Percentiles rank a stretch among this genome's conserved stretches.
Evolutionary conservation across 1,140 invertebrate species (phyloP).

Genomic region (Psix sp.): DNA sequence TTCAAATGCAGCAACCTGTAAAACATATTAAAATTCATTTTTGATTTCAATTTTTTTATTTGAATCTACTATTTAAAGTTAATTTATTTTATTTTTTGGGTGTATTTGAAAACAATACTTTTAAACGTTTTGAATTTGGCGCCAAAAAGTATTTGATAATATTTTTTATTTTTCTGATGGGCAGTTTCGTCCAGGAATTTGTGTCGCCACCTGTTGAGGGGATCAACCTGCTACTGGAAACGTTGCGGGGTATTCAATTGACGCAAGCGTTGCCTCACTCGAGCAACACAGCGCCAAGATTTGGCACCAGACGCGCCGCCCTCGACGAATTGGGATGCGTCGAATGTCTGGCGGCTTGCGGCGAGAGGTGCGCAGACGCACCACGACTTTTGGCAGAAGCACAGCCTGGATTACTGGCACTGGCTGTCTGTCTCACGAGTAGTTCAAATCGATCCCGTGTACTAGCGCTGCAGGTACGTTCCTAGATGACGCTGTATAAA

Average conservation of each 20-base stretch:
- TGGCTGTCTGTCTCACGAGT: constrained; percentile 91
- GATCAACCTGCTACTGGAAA: constrained; percentile 86
- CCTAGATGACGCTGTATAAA: no score
- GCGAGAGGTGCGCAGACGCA: constrained; percentile 85
- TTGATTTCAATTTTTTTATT: background rate
- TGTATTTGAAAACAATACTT: background rate
- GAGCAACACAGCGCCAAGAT: constrained; percentile 74
- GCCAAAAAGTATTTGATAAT: background rate
- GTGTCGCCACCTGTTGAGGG: constrained; percentile 89
- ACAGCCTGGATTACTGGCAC: constrained; percentile 88
- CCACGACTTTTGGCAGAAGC: constrained; percentile 84
- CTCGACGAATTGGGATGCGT: constrained; percentile 93
- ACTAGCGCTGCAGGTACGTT: constrained; percentile 87
- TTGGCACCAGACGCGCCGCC: constrained; percentile 80
- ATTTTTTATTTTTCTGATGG: constrained; percentile 67
- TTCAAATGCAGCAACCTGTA: no score
- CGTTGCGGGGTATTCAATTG: constrained; percentile 89
- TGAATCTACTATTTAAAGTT: background rate
- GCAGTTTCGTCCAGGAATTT: constrained; percentile 93
- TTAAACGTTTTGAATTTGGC: constrained; percentile 1
- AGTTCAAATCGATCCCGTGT: constrained; percentile 89
- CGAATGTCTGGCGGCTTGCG: constrained; percentile 89
- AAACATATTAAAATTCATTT: no score
- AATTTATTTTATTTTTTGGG: no score
- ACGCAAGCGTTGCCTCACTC: constrained; percentile 79